Base-by-base conservation (phyloP, 2,113 vertebrate genomes). In the Psilopsiagon aurifrons region DNA sequence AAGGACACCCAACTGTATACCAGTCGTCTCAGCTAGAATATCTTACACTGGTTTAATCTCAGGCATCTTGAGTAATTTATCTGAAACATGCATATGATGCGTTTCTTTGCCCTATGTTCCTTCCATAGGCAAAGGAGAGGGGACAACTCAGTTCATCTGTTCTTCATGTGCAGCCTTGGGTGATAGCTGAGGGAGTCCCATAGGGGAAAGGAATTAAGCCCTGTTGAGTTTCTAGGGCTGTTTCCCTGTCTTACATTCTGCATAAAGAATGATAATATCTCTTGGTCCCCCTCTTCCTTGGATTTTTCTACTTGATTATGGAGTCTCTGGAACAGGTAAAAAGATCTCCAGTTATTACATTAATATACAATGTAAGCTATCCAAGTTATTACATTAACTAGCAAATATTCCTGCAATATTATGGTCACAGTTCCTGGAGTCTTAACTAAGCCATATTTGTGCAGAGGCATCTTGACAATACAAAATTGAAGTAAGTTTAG, bases 111-210 rank as follows among this genome's bases (percentile, higher is more conserved):
- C 27, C 14, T 80, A 4, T 46, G 31, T 10, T 71, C 60, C 23
- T 89, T 87, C 64, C 31, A 33, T 2, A 68, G 23, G 11, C 37
- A 71, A 83, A 75, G 33, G 47, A 89, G 39, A 82, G 33, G 70
- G 11, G 19, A 59, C 75, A 52, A 80, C 39, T 66, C 44, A 66
- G 33, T 12, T 93, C 16, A 39, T 31, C 71, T 71, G 6, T 37
- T 82, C 29, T 23, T 59, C 46, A 14, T 22, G 20, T 37, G 28
- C 28, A 86, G 71, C n/a, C 83, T 29, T 0, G 0, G 28, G 8
- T 63, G 22, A 28, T 33, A 41, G 41, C 7, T 11, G 17, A 78
- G 28, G 25, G 39, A 67, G 9, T 70, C 4, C 0, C 0, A 1
- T 27, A 60, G 59, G 19, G 29, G n/a, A 75, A 91, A 74, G 43